A percentile compares a stretch with the other conserved stretches of the same genome.
These are phyloP conservation scores for Encarsia formosa DNA, from an alignment of 2,888 invertebrate genomes.

Conservation along the genomic window DNA sequence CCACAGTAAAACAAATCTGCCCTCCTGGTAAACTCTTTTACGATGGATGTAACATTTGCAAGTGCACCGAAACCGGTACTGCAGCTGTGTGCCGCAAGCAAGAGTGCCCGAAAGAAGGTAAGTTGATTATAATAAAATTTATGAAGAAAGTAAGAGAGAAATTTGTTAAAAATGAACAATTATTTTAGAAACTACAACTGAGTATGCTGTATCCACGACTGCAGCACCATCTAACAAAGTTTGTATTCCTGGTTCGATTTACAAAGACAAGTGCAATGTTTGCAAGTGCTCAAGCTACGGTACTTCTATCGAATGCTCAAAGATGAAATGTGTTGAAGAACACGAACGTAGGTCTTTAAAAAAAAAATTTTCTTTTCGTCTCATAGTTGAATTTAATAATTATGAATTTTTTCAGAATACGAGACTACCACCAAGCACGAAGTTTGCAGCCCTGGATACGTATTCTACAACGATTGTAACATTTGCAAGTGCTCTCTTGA, in stretches of 20 bases:
- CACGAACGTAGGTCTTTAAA: background rate
- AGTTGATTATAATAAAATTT: too few relatives aligned
- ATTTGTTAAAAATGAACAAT: too few relatives aligned
- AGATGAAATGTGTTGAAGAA: constrained; percentile 19
- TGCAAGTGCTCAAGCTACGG: constrained; percentile 53
- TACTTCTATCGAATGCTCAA: constrained; percentile 20
- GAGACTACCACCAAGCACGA: background rate
- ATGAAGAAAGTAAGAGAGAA: too few relatives aligned
- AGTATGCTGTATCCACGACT: too few relatives aligned
- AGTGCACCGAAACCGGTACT: constrained; percentile 54
- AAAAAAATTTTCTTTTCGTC: too few relatives aligned
- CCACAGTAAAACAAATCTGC: too few relatives aligned
- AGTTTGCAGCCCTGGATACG: background rate
- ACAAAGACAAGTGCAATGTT: constrained; percentile 55
- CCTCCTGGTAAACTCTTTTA: constrained; percentile 53
- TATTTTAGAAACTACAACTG: too few relatives aligned
- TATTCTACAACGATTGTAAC: background rate
- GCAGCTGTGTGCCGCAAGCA: too few relatives aligned
- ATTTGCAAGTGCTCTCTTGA: background rate
- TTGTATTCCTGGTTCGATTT: background rate
- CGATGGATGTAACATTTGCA: constrained; percentile 55
- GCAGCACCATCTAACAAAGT: too few relatives aligned
- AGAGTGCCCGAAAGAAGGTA: too few relatives aligned
- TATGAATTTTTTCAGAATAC: background rate
- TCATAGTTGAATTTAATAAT: too few relatives aligned